phyloP scores from a whole-genome alignment of 2,888 invertebrate species.

The Drosophila tanythrix region DNA sequence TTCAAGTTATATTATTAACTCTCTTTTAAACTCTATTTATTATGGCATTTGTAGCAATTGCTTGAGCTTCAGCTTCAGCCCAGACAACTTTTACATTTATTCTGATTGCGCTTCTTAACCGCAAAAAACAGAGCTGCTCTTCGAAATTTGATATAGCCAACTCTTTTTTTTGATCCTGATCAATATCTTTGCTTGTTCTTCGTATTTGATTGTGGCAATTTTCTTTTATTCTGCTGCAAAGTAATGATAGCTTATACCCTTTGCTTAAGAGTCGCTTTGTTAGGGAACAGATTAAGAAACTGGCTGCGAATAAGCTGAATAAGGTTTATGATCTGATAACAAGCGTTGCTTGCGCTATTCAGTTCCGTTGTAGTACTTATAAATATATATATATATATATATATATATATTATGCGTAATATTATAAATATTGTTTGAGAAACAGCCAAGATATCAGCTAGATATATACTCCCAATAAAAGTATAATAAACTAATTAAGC shows the following conservation, averaged over 20 bases:
- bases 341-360: too few relatives aligned
- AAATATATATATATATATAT: too few relatives aligned
- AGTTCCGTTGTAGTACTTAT: too few relatives aligned
- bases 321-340: too few relatives aligned
- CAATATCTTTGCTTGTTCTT: background rate
- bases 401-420: too few relatives aligned
- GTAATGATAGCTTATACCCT: conserved; percentile 32
- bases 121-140: conserved; percentile 8
- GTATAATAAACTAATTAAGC: background rate
- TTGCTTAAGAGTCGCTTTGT: background rate
- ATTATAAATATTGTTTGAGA: too few relatives aligned
- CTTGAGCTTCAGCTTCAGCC: background rate
- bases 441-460: background rate
- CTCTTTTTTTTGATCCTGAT: background rate
- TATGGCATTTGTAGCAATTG: background rate
- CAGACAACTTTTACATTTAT: conserved; percentile 6
- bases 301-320: background rate
- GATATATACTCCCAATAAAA: background rate
- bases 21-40: background rate
- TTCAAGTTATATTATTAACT: background rate
- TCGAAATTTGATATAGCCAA: conserved; percentile 30
- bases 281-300: background rate
- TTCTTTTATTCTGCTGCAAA: background rate
- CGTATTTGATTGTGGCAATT: background rate
- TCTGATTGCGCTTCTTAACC: conserved; percentile 2